Conservation (phyloP, 2,888 invertebrate genomes). For the Parthenolecanium corni region DNA sequence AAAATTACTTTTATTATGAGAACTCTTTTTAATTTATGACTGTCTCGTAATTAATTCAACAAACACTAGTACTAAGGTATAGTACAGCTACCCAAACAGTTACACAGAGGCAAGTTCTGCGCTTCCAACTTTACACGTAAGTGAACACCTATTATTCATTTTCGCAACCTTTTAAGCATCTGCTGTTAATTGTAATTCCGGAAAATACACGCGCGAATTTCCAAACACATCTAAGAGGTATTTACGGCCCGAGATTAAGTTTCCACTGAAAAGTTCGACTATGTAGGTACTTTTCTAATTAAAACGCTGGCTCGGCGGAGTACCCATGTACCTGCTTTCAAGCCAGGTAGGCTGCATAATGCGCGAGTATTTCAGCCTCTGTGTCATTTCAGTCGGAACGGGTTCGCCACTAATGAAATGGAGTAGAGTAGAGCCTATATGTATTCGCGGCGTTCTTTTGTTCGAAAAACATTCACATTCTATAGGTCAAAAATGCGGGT, state of each 20-base stretch:
- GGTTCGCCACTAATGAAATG: too few species aligned
- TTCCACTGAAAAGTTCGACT: slow-evolving; percentile 17
- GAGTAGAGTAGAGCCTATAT: too few species aligned
- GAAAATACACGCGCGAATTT: slow-evolving; percentile 10
- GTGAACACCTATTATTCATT: slow-evolving; percentile 24
- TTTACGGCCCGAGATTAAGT: slow-evolving; percentile 19
- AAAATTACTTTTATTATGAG: slow-evolving; percentile 16
- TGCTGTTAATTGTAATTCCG: slow-evolving; percentile 20
- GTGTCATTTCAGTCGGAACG: too few species aligned
- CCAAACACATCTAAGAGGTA: slow-evolving; percentile 16
- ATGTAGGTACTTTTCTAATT: slow-evolving; percentile 10
- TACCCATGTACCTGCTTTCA: background rate
- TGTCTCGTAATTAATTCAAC: slow-evolving; percentile 15
- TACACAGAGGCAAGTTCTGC: slow-evolving; percentile 11
- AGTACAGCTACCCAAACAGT: slow-evolving; percentile 14
- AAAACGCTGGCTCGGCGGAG: background rate
- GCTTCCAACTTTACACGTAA: slow-evolving; percentile 14
- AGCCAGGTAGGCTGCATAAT: too few species aligned
- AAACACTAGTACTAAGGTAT: slow-evolving; percentile 18
- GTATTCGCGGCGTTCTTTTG: too few species aligned
- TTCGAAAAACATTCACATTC: too few species aligned
- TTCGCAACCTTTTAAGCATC: slow-evolving; percentile 15
- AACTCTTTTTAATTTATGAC: slow-evolving; percentile 18
- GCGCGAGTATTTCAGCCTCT: too few species aligned
- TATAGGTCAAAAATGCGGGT: too few species aligned